phyloP scores from a whole-genome alignment of 2,888 invertebrate genomes.

The Ashinkailepas kermadecensis region DNA sequence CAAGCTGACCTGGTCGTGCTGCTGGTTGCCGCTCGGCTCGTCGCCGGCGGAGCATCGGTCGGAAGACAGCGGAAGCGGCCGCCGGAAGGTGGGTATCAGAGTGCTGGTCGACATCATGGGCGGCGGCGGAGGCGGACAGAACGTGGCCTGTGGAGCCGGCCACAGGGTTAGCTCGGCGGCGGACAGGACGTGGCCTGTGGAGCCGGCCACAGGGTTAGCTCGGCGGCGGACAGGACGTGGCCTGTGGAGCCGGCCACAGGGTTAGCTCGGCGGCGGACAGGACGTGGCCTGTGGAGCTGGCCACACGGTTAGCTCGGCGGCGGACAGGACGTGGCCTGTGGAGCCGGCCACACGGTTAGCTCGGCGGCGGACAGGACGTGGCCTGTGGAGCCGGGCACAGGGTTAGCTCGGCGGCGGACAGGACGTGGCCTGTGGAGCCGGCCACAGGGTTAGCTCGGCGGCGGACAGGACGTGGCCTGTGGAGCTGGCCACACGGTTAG shows the following conservation, averaged over 20 bases:
- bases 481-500: too few relatives aligned
- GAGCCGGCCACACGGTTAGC: too few relatives aligned
- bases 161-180: too few relatives aligned
- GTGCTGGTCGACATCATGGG: slow-evolving; percentile 10
- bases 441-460: not conserved
- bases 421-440: too few relatives aligned
- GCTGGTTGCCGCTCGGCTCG: not conserved
- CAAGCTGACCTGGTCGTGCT: slow-evolving; percentile 7
- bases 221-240: not conserved
- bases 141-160: too few relatives aligned
- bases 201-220: too few relatives aligned
- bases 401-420: not conserved
- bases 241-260: too few relatives aligned
- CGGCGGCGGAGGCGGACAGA: not conserved
- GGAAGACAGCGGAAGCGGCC: not conserved
- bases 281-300: too few relatives aligned
- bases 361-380: not conserved
- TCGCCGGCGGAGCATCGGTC: not conserved
- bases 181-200: too few relatives aligned
- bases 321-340: too few relatives aligned
- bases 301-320: not conserved
- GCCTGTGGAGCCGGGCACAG: too few relatives aligned
- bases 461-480: too few relatives aligned
- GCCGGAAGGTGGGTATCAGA: not conserved
- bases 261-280: not conserved